Percentiles rank a stretch among this genome's conserved stretches.
Conservation (phyloP, 2,888 invertebrate genomes). For the Ormyrus labotus region DNA sequence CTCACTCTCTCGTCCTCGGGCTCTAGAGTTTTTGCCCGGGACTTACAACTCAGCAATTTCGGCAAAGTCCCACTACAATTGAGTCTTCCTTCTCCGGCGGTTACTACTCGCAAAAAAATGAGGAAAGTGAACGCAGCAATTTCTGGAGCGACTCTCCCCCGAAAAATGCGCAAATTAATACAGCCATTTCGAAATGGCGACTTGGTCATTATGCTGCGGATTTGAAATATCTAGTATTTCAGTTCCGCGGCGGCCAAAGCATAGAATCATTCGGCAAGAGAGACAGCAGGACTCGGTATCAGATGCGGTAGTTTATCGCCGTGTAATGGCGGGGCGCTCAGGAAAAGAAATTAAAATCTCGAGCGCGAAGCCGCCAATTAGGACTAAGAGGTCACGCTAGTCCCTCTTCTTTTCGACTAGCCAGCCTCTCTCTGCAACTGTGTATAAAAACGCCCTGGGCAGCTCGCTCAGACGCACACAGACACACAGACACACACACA, state of each 20-base stretch:
- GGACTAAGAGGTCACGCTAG: not conserved
- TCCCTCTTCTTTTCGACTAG: too few species aligned
- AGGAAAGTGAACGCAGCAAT: constrained; percentile 27
- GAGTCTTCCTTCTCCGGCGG: constrained; percentile 14
- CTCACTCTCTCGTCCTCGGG: not conserved
- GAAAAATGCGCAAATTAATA: constrained; percentile 44
- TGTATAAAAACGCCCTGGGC: too few species aligned
- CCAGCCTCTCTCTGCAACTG: too few species aligned
- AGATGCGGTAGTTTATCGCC: constrained; percentile 58
- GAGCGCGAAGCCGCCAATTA: constrained; percentile 58
- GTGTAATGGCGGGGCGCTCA: constrained; percentile 56
- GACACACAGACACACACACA: too few species aligned
- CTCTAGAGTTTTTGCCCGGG: constrained; percentile 2
- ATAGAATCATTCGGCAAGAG: constrained; percentile 14
- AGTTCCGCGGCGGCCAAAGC: not conserved
- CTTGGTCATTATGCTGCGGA: constrained; percentile 26
- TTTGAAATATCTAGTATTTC: constrained; percentile 48
- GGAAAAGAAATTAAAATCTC: constrained; percentile 60
- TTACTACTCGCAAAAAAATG: not conserved
- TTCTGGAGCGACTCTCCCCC: not conserved
- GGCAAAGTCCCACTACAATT: constrained; percentile 45
- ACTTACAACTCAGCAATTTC: constrained; percentile 36
- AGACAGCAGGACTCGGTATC: constrained; percentile 38
- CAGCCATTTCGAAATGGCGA: constrained; percentile 27
- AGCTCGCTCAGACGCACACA: too few species aligned